A percentile compares a stretch with the other conserved stretches of the same genome.
Evolutionary conservation across 2,888 invertebrate genomes (phyloP).

Genomic region (Archips xylosteana): DNA sequence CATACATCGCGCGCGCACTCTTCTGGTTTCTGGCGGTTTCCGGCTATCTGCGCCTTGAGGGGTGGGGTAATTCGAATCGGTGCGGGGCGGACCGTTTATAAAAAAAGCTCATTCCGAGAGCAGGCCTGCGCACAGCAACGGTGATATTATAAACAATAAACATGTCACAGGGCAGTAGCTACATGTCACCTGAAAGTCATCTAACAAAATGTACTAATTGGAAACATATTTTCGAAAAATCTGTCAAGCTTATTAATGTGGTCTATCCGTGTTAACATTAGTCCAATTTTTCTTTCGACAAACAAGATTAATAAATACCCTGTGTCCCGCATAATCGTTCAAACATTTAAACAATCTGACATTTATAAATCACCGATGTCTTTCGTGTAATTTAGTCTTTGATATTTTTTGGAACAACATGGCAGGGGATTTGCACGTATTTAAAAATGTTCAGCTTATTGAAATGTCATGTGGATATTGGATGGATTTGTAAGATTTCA

Average conservation of each 20-base stretch:
- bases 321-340: slow-evolving; percentile 21
- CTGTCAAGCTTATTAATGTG: slow-evolving; percentile 20
- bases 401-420: slow-evolving; percentile 35
- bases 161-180: too few relatives aligned
- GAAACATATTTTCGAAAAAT: neutral
- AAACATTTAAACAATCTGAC: slow-evolving; percentile 25
- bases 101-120: too few relatives aligned
- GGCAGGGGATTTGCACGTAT: slow-evolving; percentile 22
- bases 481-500: neutral
- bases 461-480: neutral
- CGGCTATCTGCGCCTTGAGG: too few relatives aligned
- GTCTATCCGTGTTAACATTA: slow-evolving; percentile 17
- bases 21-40: too few relatives aligned
- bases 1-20: too few relatives aligned
- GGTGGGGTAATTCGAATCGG: too few relatives aligned
- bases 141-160: too few relatives aligned
- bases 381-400: slow-evolving; percentile 26
- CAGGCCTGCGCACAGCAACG: too few relatives aligned
- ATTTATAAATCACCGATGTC: slow-evolving; percentile 30
- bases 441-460: slow-evolving; percentile 4
- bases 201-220: neutral
- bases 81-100: too few relatives aligned
- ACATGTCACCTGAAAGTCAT: too few relatives aligned
- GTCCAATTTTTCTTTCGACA: slow-evolving; percentile 31
- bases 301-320: slow-evolving; percentile 34